A percentile compares a stretch with the other conserved stretches of the same genome.
Conservation (phyloP, 2,797 vertebrate genomes). For the Paratrypauchen microcephalus region DNA sequence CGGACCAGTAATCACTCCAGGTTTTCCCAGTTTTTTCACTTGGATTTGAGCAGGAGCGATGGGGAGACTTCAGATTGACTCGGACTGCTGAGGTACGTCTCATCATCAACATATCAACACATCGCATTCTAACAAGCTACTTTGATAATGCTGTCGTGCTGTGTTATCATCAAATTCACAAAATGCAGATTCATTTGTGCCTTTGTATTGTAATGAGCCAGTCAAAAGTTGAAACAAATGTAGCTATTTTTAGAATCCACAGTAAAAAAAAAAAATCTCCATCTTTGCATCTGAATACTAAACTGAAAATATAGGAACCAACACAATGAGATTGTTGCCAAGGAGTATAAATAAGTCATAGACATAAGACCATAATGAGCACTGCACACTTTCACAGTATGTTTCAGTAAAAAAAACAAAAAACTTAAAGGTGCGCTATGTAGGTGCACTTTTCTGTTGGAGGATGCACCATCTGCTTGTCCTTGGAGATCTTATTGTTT, state of each 20-base stretch:
- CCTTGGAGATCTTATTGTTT: too few species aligned
- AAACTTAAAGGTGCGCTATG: background rate
- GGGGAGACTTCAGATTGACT: constrained; percentile 55
- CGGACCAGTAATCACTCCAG: constrained; percentile 27
- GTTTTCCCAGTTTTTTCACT: constrained; percentile 51
- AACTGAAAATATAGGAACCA: constrained; percentile 2
- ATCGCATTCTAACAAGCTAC: constrained; percentile 15
- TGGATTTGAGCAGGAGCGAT: constrained; percentile 48
- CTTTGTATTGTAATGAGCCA: constrained; percentile 17
- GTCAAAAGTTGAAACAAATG: constrained; percentile 2
- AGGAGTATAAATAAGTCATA: background rate
- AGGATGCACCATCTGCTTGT: too few species aligned
- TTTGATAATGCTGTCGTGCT: constrained; percentile 2
- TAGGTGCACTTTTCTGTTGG: too few species aligned
- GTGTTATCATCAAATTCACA: constrained; percentile 17
- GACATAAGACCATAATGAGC: background rate
- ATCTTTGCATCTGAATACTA: background rate
- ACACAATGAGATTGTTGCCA: background rate
- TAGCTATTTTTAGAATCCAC: constrained; percentile 8
- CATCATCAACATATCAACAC: constrained; percentile 17
- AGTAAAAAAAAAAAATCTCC: background rate
- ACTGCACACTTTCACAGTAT: background rate
- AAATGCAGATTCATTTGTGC: constrained; percentile 18
- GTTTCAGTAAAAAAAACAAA: background rate
- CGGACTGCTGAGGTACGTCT: constrained; percentile 72